phyloP scores from a whole-genome alignment of 2,113 vertebrate genomes.

The Hystrix cristata region DNA sequence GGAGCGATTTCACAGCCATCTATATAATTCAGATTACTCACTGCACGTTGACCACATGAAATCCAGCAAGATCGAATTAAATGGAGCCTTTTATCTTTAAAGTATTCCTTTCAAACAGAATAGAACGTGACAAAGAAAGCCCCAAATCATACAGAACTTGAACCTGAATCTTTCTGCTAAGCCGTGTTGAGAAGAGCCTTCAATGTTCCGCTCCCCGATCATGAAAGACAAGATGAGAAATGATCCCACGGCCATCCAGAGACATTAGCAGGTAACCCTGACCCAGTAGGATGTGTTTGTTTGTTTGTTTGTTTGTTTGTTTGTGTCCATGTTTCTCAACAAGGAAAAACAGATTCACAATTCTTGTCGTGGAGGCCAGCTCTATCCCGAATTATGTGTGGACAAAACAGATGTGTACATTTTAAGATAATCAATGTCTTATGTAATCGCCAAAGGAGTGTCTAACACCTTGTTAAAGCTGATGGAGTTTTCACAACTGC shows the following conservation, averaged over 20 bases:
- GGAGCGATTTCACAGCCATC: not conserved
- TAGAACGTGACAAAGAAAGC: not conserved
- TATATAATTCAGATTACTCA: rapidly evolving
- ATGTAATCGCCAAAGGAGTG: not conserved
- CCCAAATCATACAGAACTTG: not conserved
- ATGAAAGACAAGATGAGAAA: not conserved
- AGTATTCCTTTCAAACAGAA: not conserved
- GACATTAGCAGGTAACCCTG: rapidly evolving
- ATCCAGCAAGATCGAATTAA: not conserved
- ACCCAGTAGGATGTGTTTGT: not conserved
- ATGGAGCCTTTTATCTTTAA: not conserved
- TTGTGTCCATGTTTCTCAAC: not conserved
- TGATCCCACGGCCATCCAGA: not conserved
- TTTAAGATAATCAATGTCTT: not conserved
- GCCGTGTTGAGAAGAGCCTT: not conserved
- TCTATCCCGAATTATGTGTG: not conserved
- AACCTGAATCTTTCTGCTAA: not conserved
- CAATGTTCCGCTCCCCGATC: rapidly evolving
- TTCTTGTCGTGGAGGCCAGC: not conserved
- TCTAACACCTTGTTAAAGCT: not conserved
- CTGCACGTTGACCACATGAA: rapidly evolving
- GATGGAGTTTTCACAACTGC: not conserved
- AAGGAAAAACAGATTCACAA: not conserved
- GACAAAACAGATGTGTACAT: rapidly evolving
- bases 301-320: not conserved